Evolutionary conservation across 37 sponge, comb jelly and placozoan species (phyloP).

Genomic region (Chondrosia reniformis): DNA sequence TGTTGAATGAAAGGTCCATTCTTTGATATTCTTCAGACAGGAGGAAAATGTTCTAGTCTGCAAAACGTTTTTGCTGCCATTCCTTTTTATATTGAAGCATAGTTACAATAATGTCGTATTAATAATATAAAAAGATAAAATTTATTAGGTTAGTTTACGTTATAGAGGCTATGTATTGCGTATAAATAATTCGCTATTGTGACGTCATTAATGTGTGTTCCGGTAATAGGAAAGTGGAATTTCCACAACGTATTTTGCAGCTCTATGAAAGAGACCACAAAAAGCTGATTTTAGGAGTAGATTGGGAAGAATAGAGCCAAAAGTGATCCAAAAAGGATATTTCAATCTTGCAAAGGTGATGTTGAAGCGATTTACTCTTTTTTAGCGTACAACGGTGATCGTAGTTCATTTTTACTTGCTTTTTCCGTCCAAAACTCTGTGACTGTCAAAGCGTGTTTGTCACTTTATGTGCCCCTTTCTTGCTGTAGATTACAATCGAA

Average conservation of each 20-base stretch:
- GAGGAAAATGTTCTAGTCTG: too few relatives aligned
- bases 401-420: neutral
- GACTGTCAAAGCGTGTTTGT: neutral
- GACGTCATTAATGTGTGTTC: constrained; percentile 9
- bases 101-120: too few relatives aligned
- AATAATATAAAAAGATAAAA: too few relatives aligned
- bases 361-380: neutral
- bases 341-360: constrained; percentile 8
- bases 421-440: neutral
- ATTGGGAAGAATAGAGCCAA: neutral
- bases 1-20: too few relatives aligned
- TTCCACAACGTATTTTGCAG: constrained; percentile 23
- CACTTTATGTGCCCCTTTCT: neutral
- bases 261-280: neutral
- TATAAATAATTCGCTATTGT: neutral
- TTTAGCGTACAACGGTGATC: neutral
- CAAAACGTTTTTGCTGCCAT: too few relatives aligned
- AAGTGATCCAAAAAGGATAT: neutral
- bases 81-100: too few relatives aligned
- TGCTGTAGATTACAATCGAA: neutral
- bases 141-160: neutral
- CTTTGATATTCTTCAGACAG: too few relatives aligned
- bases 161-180: neutral
- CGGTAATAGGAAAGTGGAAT: constrained; percentile 31
- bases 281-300: constrained; percentile 18